Evolutionary conservation across 2,113 vertebrate genomes (phyloP).

Genomic region (Plecturocebus donacophilus): DNA sequence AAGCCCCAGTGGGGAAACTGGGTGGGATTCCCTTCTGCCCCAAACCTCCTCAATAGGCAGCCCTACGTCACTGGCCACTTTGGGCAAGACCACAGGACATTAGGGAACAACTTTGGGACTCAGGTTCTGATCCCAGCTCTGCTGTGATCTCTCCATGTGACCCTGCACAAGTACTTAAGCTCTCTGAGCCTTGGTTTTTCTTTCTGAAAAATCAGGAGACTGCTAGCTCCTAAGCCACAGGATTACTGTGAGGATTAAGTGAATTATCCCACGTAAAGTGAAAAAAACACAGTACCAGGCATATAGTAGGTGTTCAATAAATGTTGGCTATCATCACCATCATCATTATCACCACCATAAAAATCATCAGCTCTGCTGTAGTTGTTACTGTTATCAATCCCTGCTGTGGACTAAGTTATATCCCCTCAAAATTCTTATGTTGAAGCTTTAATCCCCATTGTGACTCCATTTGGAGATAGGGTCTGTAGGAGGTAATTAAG

Average conservation of each 20-base stretch:
- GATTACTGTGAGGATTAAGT: neutral
- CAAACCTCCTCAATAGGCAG: neutral
- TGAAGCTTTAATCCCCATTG: neutral
- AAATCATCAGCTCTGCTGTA: neutral
- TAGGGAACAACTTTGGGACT: neutral
- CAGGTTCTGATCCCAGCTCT: neutral
- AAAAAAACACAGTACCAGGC: neutral
- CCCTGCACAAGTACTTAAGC: neutral
- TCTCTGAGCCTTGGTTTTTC: neutral
- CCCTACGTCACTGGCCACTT: neutral
- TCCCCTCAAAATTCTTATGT: neutral
- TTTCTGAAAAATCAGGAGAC: neutral
- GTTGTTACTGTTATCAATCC: neutral
- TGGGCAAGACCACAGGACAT: neutral
- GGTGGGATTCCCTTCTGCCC: neutral
- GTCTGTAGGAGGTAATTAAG: neutral
- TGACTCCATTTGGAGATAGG: neutral
- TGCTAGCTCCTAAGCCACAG: neutral
- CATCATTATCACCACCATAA: accelerated
- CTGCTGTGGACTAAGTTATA: neutral
- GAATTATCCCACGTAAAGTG: neutral
- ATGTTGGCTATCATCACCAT: neutral
- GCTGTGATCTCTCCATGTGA: neutral
- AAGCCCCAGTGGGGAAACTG: neutral
- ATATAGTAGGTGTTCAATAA: neutral